Evolutionary conservation across 37 sponge, comb jelly and placozoan species (phyloP).

Genomic region (Corticium candelabrum): DNA sequence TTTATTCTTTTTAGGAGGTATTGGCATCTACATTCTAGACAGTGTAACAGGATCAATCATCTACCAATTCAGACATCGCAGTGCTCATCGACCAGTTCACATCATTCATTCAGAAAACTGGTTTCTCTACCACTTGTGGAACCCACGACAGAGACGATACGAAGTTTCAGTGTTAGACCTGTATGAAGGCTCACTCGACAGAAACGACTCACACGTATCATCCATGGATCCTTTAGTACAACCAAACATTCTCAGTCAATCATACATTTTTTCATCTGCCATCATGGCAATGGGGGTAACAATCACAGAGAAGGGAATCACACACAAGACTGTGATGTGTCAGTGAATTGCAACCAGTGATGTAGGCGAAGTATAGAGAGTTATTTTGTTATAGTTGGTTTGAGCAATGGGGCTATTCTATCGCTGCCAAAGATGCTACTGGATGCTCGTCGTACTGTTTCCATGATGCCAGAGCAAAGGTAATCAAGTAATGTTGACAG

Average conservation of each 20-base stretch:
- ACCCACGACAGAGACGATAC: constrained; percentile 42
- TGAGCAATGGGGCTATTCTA: neutral
- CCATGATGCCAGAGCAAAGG: neutral
- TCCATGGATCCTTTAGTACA: constrained; percentile 42
- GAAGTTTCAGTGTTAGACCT: constrained; percentile 68
- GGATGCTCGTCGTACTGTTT: neutral
- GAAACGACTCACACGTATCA: constrained; percentile 18
- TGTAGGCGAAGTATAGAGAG: too few relatives aligned
- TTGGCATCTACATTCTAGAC: constrained; percentile 68
- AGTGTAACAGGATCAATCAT: constrained; percentile 68
- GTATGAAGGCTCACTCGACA: constrained; percentile 26
- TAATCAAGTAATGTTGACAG: neutral
- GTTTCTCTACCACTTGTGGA: constrained; percentile 59
- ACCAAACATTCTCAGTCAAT: constrained; percentile 38
- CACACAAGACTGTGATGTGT: constrained; percentile 45
- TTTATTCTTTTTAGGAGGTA: constrained; percentile 15
- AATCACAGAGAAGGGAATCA: constrained; percentile 55
- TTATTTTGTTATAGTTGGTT: constrained; percentile 2
- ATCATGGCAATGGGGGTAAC: constrained; percentile 53
- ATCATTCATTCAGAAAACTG: constrained; percentile 83
- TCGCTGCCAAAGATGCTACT: neutral
- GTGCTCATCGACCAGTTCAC: constrained; percentile 64
- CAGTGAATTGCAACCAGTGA: too few relatives aligned
- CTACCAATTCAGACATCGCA: constrained; percentile 57
- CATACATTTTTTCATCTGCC: constrained; percentile 52